Evolutionary conservation across 2,113 vertebrate genomes (phyloP).

Genomic region (Lucifuga dentata): DNA sequence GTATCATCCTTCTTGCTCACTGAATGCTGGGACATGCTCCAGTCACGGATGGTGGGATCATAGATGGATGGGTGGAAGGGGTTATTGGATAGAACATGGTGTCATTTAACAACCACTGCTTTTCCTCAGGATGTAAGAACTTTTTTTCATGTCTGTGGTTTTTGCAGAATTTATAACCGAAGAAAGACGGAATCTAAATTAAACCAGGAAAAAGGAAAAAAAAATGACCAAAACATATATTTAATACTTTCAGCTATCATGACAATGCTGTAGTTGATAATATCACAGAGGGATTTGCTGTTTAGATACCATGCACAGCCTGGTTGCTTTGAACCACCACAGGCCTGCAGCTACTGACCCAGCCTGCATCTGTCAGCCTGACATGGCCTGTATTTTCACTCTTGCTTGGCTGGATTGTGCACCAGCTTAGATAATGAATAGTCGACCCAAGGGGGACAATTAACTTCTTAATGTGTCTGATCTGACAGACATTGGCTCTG

Average conservation of each 20-base stretch:
- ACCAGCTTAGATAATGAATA: conserved; percentile 70
- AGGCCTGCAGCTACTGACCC: conserved; percentile 42
- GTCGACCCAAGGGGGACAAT: conserved; percentile 70
- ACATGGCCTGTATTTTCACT: conserved; percentile 36
- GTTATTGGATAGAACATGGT: not conserved
- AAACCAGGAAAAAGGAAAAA: conserved; percentile 20
- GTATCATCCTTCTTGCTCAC: too few relatives aligned
- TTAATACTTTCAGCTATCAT: conserved; percentile 32
- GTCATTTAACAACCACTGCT: conserved; percentile 21
- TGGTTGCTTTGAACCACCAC: conserved; percentile 28
- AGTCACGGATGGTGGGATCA: too few relatives aligned
- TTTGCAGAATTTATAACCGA: conserved; percentile 39
- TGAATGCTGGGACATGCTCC: too few relatives aligned
- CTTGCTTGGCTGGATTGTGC: conserved; percentile 55
- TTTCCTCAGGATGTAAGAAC: conserved; percentile 19
- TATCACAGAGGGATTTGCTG: conserved; percentile 47
- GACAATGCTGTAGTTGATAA: conserved; percentile 6
- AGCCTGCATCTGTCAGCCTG: conserved; percentile 45
- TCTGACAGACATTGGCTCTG: conserved; percentile 63
- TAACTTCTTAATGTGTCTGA: conserved; percentile 75
- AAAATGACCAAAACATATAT: not conserved
- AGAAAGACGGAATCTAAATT: conserved; percentile 30
- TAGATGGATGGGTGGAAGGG: too few relatives aligned
- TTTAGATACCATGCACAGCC: conserved; percentile 30
- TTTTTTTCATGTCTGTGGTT: conserved; percentile 28